These are phyloP conservation scores for Tamandua tetradactyla DNA, from an alignment of 2,797 vertebrate genomes.

Conservation along the genomic window DNA sequence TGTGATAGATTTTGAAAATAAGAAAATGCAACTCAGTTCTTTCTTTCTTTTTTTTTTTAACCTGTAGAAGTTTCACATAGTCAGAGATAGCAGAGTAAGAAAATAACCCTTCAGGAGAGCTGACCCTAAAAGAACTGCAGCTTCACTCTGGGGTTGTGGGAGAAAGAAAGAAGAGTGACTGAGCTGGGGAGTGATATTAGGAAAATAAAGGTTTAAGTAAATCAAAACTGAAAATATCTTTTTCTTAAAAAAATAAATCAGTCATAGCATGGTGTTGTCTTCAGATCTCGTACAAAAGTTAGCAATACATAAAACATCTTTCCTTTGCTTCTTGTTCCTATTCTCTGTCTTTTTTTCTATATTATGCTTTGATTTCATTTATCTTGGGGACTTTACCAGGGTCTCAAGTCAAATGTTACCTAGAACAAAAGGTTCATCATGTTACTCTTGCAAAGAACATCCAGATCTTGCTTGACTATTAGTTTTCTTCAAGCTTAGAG, in stretches of 20 bases:
- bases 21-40: neutral
- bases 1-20: constrained; percentile 47
- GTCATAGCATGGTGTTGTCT: neutral
- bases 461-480: neutral
- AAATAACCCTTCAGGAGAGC: neutral
- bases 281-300: neutral
- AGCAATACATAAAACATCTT: neutral
- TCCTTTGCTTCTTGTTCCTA: neutral
- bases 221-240: neutral
- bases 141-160: neutral
- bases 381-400: neutral
- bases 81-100: neutral
- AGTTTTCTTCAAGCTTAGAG: neutral
- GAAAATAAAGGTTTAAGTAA: neutral
- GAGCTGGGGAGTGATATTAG: neutral
- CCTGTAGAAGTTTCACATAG: neutral
- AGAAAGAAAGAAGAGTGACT: neutral
- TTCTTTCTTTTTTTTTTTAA: neutral
- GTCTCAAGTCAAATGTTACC: neutral
- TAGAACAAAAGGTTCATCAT: neutral
- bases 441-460: neutral
- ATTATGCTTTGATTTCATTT: neutral
- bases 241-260: neutral
- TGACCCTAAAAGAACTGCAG: neutral
- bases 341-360: neutral